Conservation (phyloP, 1,140 invertebrate species). For the fruit fly (Drosophila melanogaster) region Release_6_plus_ISO1_MT NT_033779.5:16003001-16003500, state of each 20-base stretch:
- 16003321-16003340: background rate
- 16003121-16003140: conserved; percentile 60
- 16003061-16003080: conserved; percentile 67
- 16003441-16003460: conserved; percentile 20
- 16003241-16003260: conserved; percentile 31
- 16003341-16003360: conserved; percentile 10
- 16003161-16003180: conserved; percentile 41
- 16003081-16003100: conserved; percentile 63
- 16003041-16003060: conserved; percentile 16
- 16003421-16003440: conserved; percentile 13
- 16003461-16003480: conserved; percentile 41
- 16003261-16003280: background rate
- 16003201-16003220: conserved; percentile 54
- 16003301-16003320: conserved; percentile 3
- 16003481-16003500: conserved; percentile 53
- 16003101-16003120: conserved; percentile 53
- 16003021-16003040: conserved; percentile 40
- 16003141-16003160: conserved; percentile 14
- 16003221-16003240: conserved; percentile 56
- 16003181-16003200: conserved; percentile 55
- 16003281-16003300: conserved; percentile 1
- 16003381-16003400: background rate
- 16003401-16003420: conserved; percentile 16
- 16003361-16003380: conserved; percentile 15
- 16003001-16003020: conserved; percentile 61